Percentiles rank a stretch among this genome's conserved stretches.
phyloP scores from a whole-genome alignment of 2,113 vertebrate genomes.

The Malurus melanocephalus region DNA sequence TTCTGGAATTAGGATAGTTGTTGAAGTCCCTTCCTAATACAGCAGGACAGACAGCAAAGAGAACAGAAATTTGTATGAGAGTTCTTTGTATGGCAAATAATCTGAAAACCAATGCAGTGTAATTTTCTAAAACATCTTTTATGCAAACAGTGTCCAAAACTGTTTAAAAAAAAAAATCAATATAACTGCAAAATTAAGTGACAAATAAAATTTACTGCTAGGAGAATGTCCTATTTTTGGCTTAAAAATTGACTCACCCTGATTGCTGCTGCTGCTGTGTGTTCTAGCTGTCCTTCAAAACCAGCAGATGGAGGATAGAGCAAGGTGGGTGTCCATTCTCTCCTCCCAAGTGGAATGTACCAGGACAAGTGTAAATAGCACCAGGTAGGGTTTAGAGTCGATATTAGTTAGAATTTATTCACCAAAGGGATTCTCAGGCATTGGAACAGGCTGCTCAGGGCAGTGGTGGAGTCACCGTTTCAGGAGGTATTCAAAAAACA shows the following conservation, averaged over 20 bases:
- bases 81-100: background rate
- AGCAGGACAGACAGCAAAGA: background rate
- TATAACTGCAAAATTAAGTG: background rate
- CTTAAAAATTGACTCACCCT: background rate
- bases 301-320: background rate
- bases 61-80: background rate
- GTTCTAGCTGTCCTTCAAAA: background rate
- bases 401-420: background rate
- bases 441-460: background rate
- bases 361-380: background rate
- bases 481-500: background rate
- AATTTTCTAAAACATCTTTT: background rate
- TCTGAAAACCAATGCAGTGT: background rate
- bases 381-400: background rate
- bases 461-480: background rate
- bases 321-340: background rate
- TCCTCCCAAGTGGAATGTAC: background rate
- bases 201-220: background rate
- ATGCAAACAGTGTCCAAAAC: background rate
- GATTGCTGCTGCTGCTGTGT: background rate
- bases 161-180: background rate
- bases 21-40: background rate
- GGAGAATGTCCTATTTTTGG: background rate
- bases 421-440: background rate
- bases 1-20: background rate